Base-by-base conservation (phyloP, 1,140 invertebrate genomes). In the honey bee (Apis mellifera) region DNA sequence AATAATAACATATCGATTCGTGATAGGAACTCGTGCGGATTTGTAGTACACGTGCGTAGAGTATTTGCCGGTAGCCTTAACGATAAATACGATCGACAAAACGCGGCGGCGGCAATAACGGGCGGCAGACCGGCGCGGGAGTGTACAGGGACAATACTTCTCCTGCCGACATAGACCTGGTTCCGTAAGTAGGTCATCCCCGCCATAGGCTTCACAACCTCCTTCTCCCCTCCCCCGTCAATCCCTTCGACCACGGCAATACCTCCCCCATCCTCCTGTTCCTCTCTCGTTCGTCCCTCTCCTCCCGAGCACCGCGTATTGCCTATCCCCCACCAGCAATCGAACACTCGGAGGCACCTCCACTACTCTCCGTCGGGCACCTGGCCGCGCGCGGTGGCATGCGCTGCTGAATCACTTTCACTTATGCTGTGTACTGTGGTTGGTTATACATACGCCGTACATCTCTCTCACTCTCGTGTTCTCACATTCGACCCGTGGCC, bases 181-280 rank as follows among this genome's bases (percentile, higher is more conserved):
- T 94, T 94, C 93, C 90, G 96, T 96, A 96, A 96, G 95, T 96
- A 95, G 96, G 96, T 94, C 95, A 95, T 93, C 94, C 94, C 94
- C 92, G 89, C 94, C 90, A 91, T 89, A 92, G 93, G 64, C 77
- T 84, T 71, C 77, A 87, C 88, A 86, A 86, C 92, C 92, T 88
- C 93, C 91, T 91, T 93, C 93, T 91, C 92, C 64, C 92, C 91
- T 94, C 91, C 87, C 71, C 92, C 94, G 92, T 90, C 93, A 92
- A 91, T 92, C 92, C 92, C 78, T 73, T 85, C 82, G 71, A 86
- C 84, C 83, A 78, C 86, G 82, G 82, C 81, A 75, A 69, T 84
- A 84, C 84, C 84, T 78, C 84, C 84, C 66, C 50, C 72, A 12
- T 88, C 81, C 90, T 90, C 78, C 71, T 92, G 92, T 90, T 83